phyloP scores from a whole-genome alignment of 2,888 invertebrate species.

The Eupithecia inturbata region DNA sequence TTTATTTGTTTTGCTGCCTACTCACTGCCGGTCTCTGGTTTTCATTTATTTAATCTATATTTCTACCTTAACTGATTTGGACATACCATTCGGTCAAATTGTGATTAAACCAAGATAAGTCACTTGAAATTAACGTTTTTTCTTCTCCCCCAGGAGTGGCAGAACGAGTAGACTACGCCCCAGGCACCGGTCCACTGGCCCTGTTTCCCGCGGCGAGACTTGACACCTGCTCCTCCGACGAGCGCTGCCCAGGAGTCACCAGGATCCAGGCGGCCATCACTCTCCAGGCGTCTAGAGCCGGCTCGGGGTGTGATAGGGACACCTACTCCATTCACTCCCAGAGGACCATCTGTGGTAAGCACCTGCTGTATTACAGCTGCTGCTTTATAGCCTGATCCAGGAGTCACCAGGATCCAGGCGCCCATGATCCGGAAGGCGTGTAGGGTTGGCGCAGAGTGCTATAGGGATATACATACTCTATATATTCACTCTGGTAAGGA shows the following conservation, averaged over 20 bases:
- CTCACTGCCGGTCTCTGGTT: no score
- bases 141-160: slow-evolving; percentile 85
- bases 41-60: no score
- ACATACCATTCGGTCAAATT: not conserved
- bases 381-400: no score
- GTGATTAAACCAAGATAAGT: not conserved
- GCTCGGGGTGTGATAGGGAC: slow-evolving; percentile 97
- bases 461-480: no score
- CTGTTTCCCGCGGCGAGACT: slow-evolving; percentile 93
- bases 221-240: slow-evolving; percentile 96
- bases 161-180: slow-evolving; percentile 93
- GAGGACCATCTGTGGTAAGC: slow-evolving; percentile 91
- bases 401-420: no score
- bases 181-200: slow-evolving; percentile 91
- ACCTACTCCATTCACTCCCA: slow-evolving; percentile 94
- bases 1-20: no score
- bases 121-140: not conserved
- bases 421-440: no score
- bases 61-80: no score
- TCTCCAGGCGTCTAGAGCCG: slow-evolving; percentile 93
- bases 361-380: not conserved
- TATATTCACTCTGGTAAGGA: not conserved
- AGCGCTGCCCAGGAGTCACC: slow-evolving; percentile 90
- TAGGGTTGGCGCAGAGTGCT: not conserved
- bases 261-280: slow-evolving; percentile 85